phyloP scores from a whole-genome alignment of 2,888 invertebrate species.

The Ectobius pallidus region DNA sequence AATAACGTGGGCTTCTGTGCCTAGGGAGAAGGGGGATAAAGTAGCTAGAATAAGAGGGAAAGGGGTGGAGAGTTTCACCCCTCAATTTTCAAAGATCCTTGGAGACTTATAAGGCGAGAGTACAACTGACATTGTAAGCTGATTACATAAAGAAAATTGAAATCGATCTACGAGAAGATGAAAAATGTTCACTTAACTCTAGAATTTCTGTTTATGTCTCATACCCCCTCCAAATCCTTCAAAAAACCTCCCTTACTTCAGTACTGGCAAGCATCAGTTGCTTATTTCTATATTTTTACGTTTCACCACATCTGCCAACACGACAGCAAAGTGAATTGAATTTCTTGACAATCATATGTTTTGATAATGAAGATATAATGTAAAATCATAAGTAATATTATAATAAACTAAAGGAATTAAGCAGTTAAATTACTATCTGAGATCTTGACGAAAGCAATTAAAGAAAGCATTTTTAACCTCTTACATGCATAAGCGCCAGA shows the following conservation, averaged over 20 bases:
- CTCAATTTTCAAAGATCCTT: constrained; percentile 26
- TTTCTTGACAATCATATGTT: neutral
- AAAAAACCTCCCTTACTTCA: no score
- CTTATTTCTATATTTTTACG: neutral
- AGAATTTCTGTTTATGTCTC: neutral
- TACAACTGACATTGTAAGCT: constrained; percentile 32
- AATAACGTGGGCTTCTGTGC: constrained; percentile 22
- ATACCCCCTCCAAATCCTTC: neutral
- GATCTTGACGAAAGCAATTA: no score
- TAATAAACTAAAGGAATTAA: no score
- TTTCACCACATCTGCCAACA: neutral
- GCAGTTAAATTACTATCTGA: no score
- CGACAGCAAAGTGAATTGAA: constrained; percentile 18
- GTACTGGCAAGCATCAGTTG: neutral
- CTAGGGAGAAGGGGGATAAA: no score
- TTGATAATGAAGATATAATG: neutral
- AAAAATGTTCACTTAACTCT: constrained; percentile 27
- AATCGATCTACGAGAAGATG: constrained; percentile 34
- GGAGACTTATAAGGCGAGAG: constrained; percentile 28
- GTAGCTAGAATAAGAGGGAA: no score
- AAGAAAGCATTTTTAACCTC: no score
- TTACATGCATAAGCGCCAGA: no score
- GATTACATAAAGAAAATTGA: constrained; percentile 40
- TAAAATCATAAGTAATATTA: no score
- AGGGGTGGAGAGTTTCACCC: neutral